These are phyloP conservation scores for Gila robusta DNA, from an alignment of 2,797 vertebrate species.

Conservation along the genomic window DNA sequence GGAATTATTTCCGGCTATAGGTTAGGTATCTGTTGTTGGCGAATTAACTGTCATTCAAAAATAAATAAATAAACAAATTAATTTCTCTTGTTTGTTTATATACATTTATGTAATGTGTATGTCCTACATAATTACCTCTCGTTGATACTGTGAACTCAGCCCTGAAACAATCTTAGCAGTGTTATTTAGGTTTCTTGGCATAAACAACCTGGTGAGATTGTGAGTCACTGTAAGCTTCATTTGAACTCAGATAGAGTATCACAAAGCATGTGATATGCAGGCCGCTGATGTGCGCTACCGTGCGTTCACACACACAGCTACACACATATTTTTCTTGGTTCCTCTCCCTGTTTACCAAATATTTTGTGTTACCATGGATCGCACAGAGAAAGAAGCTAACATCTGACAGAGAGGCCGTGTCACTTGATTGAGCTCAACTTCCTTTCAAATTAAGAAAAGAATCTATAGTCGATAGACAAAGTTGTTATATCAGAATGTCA, in stretches of 20 bases:
- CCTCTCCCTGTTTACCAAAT: conserved; percentile 54
- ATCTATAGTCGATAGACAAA: conserved; percentile 40
- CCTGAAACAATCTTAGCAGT: conserved; percentile 18
- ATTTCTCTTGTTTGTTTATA: neutral
- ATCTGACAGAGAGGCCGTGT: conserved; percentile 53
- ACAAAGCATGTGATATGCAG: conserved; percentile 48
- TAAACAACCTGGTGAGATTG: conserved; percentile 39
- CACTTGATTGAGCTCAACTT: conserved; percentile 59
- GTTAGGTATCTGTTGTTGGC: neutral
- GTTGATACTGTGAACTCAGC: neutral
- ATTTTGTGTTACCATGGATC: conserved; percentile 58
- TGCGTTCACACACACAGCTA: neutral
- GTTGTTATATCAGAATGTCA: conserved; percentile 20
- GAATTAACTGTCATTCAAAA: neutral
- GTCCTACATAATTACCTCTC: neutral
- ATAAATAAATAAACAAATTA: neutral
- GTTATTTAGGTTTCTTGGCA: conserved; percentile 16
- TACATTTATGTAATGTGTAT: neutral
- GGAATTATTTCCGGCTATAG: neutral
- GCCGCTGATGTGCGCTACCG: neutral
- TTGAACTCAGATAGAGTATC: conserved; percentile 44
- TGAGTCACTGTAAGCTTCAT: conserved; percentile 34
- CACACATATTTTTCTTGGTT: conserved; percentile 30
- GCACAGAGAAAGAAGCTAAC: conserved; percentile 49
- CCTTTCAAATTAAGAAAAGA: conserved; percentile 53